Base-by-base conservation (phyloP, 1,140 invertebrate species). In the Rhynchophorus ferrugineus region DNA sequence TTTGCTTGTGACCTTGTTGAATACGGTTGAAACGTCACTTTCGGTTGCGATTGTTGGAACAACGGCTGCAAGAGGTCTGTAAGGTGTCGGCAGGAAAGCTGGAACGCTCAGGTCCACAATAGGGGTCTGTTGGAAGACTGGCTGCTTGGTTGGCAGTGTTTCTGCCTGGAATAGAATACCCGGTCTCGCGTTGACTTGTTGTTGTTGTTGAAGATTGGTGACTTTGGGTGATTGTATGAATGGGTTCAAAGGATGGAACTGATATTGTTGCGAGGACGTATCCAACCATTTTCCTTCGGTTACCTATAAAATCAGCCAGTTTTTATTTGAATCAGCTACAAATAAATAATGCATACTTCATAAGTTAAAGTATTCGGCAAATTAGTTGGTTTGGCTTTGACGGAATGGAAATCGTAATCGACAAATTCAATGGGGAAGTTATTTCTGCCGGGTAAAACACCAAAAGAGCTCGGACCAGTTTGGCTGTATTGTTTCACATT, bases 11-110 rank as follows among this genome's bases (percentile, higher is more conserved):
- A 64, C 53, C 60, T 61, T 56, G 6, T 46, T 59, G 43, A 65
- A 69, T 24, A 68, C 61, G 9, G 65, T 65, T 0, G 68, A 67
- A 9, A 65, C 61, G 54, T 69, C 68, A 34, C 57, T 60, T 53
- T 67, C 62, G 0, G 68, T 68, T 9, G 67, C 58, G 0, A 60
- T 62, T 3, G 67, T 69, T 3, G 68, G 68, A 17, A 59, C 17
- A 9, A 57, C 47, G 8, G 24, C 34, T 13, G 22, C 42, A 37
- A 62, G 62, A 2, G 68, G 62, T 57, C 58, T 64, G 29, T 67
- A 59, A n/a, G 68, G 68, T n/a, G 68, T 69, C 7, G 68, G 68
- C 19, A 69, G 39, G 52, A 69, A 69, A 16, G 60, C 44, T 24
- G 63, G 59, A 13, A 58, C 33, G 18, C 51, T 56, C 2, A 59